Conservation (phyloP, 2,888 invertebrate species). For the Protophormia terraenovae region DNA sequence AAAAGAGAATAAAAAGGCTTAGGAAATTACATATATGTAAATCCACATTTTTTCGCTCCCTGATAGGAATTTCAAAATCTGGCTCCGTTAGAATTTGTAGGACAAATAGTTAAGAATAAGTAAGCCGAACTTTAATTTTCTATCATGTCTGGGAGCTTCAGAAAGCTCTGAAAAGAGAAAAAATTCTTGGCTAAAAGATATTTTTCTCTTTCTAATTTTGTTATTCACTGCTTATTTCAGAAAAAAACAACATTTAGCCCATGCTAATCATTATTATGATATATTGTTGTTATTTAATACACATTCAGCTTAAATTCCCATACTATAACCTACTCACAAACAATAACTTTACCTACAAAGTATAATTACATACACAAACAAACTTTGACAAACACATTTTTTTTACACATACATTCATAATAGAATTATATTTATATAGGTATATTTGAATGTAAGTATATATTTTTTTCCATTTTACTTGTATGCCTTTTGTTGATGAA, state of each 20-base stretch:
- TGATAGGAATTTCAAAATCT: too few relatives aligned
- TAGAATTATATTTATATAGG: constrained; percentile 29
- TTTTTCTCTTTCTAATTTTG: not conserved
- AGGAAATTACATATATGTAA: too few relatives aligned
- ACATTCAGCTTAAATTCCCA: not conserved
- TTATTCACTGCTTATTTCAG: not conserved
- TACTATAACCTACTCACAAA: not conserved
- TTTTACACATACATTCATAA: not conserved
- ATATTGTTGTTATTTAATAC: not conserved
- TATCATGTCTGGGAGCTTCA: too few relatives aligned
- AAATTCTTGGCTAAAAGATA: too few relatives aligned
- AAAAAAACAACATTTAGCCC: not conserved
- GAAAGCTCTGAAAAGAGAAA: too few relatives aligned
- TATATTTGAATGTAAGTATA: not conserved
- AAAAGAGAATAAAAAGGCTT: too few relatives aligned
- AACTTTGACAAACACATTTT: not conserved
- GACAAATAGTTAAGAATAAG: too few relatives aligned
- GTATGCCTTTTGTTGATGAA: not conserved
- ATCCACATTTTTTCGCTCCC: too few relatives aligned
- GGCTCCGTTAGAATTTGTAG: too few relatives aligned
- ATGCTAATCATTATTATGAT: not conserved
- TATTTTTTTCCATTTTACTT: not conserved
- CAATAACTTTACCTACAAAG: not conserved
- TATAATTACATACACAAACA: not conserved
- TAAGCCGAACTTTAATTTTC: too few relatives aligned